Conservation (phyloP, 2,113 vertebrate genomes). For the Poeciliopsis occidentalis region DNA sequence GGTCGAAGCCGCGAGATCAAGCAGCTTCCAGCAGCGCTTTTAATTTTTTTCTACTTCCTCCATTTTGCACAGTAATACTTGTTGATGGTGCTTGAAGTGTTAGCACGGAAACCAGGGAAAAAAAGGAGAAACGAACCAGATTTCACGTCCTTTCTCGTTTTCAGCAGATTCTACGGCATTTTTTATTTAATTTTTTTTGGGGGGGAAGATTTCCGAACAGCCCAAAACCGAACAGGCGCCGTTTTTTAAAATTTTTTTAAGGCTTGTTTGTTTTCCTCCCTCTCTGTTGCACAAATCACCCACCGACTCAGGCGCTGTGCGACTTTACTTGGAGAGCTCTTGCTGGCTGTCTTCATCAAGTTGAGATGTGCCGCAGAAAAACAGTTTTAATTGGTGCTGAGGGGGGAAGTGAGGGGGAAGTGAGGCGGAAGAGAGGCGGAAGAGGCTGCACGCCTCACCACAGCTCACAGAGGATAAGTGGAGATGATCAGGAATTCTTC, state of each 20-base stretch:
- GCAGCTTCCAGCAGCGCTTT: conserved; percentile 41
- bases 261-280: conserved; percentile 67
- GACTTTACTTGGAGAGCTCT: conserved; percentile 76
- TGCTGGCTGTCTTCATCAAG: conserved; percentile 73
- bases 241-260: conserved; percentile 50
- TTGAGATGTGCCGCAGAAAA: conserved; percentile 68
- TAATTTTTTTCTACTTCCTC: conserved; percentile 14
- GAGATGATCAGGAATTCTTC: conserved; percentile 39
- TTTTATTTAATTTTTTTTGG: not conserved
- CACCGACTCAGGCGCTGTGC: conserved; percentile 70
- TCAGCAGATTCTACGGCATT: conserved; percentile 57
- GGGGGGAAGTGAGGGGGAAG: too few species aligned
- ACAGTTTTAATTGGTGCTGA: conserved; percentile 75
- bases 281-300: conserved; percentile 73
- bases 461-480: conserved; percentile 29
- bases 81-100: conserved; percentile 37
- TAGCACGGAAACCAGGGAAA: conserved; percentile 8
- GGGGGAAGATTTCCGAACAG: conserved; percentile 39
- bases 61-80: conserved; percentile 34
- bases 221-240: conserved; percentile 59
- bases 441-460: conserved; percentile 43
- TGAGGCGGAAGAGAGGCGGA: conserved; percentile 50
- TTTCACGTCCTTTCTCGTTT: conserved; percentile 31
- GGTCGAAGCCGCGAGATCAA: conserved; percentile 62
- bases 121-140: conserved; percentile 22